These are phyloP conservation scores for Drosophila ercepeae DNA, from an alignment of 1,140 invertebrate genomes.

Conservation along the genomic window DNA sequence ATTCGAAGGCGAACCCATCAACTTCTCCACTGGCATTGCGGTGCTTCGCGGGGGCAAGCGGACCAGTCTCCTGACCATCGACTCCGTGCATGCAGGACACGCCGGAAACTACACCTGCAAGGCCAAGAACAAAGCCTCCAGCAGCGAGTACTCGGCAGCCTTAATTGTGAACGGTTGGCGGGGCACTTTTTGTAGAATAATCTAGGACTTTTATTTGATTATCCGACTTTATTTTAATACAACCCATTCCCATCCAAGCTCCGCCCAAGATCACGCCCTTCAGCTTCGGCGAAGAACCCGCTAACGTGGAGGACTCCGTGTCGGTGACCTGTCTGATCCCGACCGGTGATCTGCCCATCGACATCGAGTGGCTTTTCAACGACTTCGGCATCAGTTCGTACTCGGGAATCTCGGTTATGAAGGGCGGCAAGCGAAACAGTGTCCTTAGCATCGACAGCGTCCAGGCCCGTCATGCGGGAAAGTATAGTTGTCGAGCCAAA, in stretches of 20 bases:
- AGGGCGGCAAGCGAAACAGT: constrained; percentile 86
- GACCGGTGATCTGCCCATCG: constrained; percentile 89
- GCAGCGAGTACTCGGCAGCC: constrained; percentile 87
- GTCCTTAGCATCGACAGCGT: constrained; percentile 90
- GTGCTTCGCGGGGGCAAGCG: constrained; percentile 77
- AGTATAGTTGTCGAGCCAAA: constrained; percentile 89
- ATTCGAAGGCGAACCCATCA: constrained; percentile 86
- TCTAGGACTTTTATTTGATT: neutral
- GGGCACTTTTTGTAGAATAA: neutral
- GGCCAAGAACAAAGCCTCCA: constrained; percentile 90
- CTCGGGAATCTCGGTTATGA: constrained; percentile 84
- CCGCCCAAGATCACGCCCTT: constrained; percentile 84
- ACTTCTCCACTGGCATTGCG: constrained; percentile 67
- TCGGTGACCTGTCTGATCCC: constrained; percentile 91
- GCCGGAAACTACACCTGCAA: constrained; percentile 89
- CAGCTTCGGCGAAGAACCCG: constrained; percentile 85
- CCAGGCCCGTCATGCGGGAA: constrained; percentile 87
- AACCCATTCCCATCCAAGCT: constrained; percentile 30
- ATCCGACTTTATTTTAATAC: constrained; percentile 15
- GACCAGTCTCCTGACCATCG: constrained; percentile 90
- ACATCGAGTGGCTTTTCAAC: constrained; percentile 90
- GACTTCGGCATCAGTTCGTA: constrained; percentile 84
- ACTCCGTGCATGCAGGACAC: constrained; percentile 88
- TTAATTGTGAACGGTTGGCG: constrained; percentile 89
- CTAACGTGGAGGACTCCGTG: constrained; percentile 91